Conservation (phyloP, 2,797 vertebrate species). For the Anas bernieri region DNA sequence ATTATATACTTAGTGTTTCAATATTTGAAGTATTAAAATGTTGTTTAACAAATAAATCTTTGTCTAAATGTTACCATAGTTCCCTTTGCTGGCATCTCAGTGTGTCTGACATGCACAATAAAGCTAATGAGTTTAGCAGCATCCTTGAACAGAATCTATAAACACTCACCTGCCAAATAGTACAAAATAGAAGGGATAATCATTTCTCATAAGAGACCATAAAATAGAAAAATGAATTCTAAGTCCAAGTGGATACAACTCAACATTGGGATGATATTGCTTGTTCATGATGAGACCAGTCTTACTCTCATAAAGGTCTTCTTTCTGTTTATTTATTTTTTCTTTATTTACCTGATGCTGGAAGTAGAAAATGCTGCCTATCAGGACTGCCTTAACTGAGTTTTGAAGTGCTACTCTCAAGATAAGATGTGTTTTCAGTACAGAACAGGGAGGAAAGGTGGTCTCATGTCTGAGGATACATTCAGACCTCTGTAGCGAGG, state of each 20-base stretch:
- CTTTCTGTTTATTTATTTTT: neutral
- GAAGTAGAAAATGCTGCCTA: neutral
- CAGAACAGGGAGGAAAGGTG: neutral
- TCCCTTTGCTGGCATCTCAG: neutral
- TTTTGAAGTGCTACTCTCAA: neutral
- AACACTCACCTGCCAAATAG: neutral
- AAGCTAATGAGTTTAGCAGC: neutral
- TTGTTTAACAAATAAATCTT: slow-evolving; percentile 15
- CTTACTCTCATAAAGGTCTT: neutral
- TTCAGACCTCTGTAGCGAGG: neutral
- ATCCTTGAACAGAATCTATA: neutral
- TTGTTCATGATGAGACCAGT: neutral
- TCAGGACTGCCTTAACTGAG: neutral
- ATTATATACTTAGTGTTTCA: neutral
- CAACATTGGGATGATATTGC: neutral
- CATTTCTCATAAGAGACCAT: neutral
- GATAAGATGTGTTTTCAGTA: neutral
- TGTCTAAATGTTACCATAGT: neutral
- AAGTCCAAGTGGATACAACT: neutral
- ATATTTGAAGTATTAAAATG: neutral
- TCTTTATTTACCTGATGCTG: neutral
- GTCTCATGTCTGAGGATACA: neutral
- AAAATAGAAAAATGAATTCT: neutral
- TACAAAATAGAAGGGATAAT: neutral
- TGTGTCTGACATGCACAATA: neutral